These are phyloP conservation scores for Drosophila pachea DNA, from an alignment of 1,140 invertebrate species.

Conservation along the genomic window DNA sequence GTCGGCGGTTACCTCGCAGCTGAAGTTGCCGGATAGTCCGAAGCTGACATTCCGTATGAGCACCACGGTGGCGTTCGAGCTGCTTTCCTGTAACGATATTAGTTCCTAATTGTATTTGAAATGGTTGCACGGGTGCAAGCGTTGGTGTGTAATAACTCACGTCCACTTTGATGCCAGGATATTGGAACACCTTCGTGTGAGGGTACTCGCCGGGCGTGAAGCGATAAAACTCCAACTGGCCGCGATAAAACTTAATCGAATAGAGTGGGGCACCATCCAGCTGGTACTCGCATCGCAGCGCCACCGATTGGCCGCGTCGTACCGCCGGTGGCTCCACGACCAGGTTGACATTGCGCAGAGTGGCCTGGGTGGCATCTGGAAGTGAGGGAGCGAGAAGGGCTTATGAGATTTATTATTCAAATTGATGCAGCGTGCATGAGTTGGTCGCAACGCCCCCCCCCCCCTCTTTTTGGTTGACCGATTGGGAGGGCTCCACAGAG, in stretches of 20 bases:
- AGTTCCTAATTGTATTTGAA: slow-evolving; percentile 28
- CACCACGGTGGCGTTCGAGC: slow-evolving; percentile 87
- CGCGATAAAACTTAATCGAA: slow-evolving; percentile 88
- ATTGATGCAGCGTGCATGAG: slow-evolving; percentile 48
- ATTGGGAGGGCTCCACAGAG: too few relatives aligned
- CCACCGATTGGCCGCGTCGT: slow-evolving; percentile 83
- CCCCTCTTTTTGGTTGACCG: too few relatives aligned
- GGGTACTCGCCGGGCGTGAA: slow-evolving; percentile 85
- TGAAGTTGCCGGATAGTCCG: slow-evolving; percentile 88
- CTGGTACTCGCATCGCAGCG: slow-evolving; percentile 86
- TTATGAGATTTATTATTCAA: slow-evolving; percentile 65
- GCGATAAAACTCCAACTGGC: slow-evolving; percentile 87
- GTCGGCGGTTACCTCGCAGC: slow-evolving; percentile 91
- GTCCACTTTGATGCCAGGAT: slow-evolving; percentile 86
- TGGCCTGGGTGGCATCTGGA: slow-evolving; percentile 68
- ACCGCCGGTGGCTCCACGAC: slow-evolving; percentile 81
- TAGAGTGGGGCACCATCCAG: slow-evolving; percentile 86
- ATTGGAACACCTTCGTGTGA: slow-evolving; percentile 84
- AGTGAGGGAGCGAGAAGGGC: slow-evolving; percentile 20
- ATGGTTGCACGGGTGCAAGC: not conserved
- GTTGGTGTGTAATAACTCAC: slow-evolving; percentile 81
- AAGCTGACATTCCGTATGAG: slow-evolving; percentile 86
- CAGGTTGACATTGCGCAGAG: slow-evolving; percentile 80
- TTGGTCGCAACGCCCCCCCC: slow-evolving; percentile 24
- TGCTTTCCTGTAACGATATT: slow-evolving; percentile 81